Percentiles rank a stretch among this genome's conserved stretches.
These are phyloP conservation scores for Amblyornis subalaris DNA, from an alignment of 2,113 vertebrate species.

Conservation along the genomic window DNA sequence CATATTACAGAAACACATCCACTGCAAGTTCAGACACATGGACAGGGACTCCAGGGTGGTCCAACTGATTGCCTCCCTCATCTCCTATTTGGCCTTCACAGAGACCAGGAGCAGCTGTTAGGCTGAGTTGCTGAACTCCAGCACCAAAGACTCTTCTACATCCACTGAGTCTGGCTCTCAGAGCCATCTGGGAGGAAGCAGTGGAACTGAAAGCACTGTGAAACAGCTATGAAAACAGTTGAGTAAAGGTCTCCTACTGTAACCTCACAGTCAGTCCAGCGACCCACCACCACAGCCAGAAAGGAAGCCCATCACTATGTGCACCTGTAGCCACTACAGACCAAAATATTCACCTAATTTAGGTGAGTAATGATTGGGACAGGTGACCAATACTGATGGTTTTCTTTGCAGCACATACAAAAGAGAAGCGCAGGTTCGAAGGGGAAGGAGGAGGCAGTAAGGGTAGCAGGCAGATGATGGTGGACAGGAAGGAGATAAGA, in stretches of 20 bases:
- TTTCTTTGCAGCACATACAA: background rate
- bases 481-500: background rate
- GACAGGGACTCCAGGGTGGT: background rate
- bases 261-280: background rate
- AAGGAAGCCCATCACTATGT: background rate
- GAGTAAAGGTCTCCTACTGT: background rate
- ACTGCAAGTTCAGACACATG: background rate
- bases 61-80: background rate
- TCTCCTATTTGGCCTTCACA: background rate
- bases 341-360: background rate
- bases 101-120: background rate
- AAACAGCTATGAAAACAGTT: background rate
- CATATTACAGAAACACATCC: background rate
- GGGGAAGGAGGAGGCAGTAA: background rate
- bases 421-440: background rate
- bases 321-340: background rate
- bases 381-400: background rate
- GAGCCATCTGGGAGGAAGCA: background rate
- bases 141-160: background rate
- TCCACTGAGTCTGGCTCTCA: background rate
- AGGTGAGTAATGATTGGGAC: background rate
- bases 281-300: background rate
- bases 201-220: background rate
- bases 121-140: background rate
- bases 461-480: background rate